These are phyloP conservation scores for Phyllostomus discolor DNA, from an alignment of 2,113 vertebrate genomes.

Conservation along the genomic window DNA sequence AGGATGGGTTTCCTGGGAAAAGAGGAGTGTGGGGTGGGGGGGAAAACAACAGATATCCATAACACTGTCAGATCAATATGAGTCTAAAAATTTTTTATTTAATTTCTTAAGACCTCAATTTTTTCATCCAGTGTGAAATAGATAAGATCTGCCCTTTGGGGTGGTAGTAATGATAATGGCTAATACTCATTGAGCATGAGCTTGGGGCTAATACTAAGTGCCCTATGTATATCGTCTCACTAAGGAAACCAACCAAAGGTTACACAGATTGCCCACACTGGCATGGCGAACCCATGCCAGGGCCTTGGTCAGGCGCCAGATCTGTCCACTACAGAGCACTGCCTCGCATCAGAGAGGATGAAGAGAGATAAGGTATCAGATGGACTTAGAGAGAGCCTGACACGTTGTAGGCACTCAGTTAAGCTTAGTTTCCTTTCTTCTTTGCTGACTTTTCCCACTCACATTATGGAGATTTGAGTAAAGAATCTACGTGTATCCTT, in stretches of 20 bases:
- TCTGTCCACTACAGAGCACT: background rate
- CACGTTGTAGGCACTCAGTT: background rate
- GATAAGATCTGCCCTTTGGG: background rate
- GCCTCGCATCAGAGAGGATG: background rate
- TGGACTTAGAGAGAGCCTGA: background rate
- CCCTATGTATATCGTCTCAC: background rate
- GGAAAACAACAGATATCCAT: background rate
- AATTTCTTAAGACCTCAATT: background rate
- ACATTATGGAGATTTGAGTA: background rate
- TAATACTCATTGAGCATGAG: background rate
- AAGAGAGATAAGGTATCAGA: background rate
- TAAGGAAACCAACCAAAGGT: background rate
- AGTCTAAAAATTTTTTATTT: background rate
- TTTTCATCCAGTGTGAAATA: background rate
- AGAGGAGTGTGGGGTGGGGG: background rate
- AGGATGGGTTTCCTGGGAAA: background rate
- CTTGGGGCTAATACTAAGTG: background rate
- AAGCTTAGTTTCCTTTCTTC: background rate
- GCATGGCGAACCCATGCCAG: background rate
- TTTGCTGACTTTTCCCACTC: slow-evolving; percentile 14
- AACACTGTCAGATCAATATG: background rate
- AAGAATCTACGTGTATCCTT: background rate
- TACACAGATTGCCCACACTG: background rate
- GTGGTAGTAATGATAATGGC: background rate
- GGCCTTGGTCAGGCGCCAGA: background rate